Percentiles rank a stretch among this genome's conserved stretches.
Evolutionary conservation across 2,113 vertebrate species (phyloP).

Genomic region (Apistogramma diplotaenia): DNA sequence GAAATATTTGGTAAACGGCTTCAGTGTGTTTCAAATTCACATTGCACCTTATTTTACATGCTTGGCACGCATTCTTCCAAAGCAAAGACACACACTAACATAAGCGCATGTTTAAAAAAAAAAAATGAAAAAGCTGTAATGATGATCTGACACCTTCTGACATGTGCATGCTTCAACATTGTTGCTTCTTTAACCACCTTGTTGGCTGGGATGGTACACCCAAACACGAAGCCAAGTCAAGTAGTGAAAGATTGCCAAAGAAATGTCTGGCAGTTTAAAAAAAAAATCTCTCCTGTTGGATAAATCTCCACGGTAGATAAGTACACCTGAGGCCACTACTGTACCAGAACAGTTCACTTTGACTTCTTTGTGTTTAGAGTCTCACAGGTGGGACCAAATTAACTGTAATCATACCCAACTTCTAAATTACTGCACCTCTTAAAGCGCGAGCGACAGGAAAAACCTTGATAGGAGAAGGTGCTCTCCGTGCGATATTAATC

Average conservation of each 20-base stretch:
- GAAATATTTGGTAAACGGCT: constrained; percentile 2
- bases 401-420: constrained; percentile 55
- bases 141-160: constrained; percentile 48
- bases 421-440: constrained; percentile 24
- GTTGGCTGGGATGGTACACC: constrained; percentile 56
- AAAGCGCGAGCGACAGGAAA: background rate
- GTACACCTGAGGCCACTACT: constrained; percentile 70
- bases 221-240: constrained; percentile 65
- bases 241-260: constrained; percentile 71
- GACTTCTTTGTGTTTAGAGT: constrained; percentile 58
- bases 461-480: constrained; percentile 1
- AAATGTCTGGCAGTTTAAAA: constrained; percentile 69
- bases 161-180: constrained; percentile 43
- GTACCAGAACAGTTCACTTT: constrained; percentile 67
- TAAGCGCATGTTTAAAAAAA: background rate
- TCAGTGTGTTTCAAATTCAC: constrained; percentile 5
- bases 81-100: background rate
- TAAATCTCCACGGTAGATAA: constrained; percentile 61
- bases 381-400: constrained; percentile 65
- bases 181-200: constrained; percentile 67
- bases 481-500: background rate
- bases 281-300: constrained; percentile 63
- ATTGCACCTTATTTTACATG: background rate
- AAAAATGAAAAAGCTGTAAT: background rate
- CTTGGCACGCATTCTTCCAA: background rate